Percentiles rank a stretch among this genome's conserved stretches.
Evolutionary conservation across 2,888 invertebrate species (phyloP).

Genomic region (Melitaea athalia): DNA sequence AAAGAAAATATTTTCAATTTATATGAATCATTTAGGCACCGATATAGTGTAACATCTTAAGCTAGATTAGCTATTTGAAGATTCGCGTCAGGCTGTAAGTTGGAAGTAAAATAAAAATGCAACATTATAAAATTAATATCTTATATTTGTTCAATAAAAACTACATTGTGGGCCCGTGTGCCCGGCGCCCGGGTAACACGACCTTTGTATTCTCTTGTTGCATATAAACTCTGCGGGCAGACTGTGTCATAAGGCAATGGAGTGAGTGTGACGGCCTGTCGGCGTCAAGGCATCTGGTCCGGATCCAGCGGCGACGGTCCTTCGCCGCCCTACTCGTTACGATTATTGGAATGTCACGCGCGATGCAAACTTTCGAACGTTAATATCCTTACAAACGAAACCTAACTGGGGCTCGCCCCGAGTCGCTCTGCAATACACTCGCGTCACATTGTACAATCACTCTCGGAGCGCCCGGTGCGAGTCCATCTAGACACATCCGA

Average conservation of each 20-base stretch:
- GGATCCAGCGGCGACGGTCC: conserved; percentile 49
- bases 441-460: conserved; percentile 68
- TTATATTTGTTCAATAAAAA: conserved; percentile 83
- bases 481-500: conserved; percentile 66
- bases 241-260: conserved; percentile 82
- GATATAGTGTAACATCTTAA: neutral
- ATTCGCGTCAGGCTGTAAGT: neutral
- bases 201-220: conserved; percentile 82
- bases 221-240: conserved; percentile 82
- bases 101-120: conserved; percentile 59
- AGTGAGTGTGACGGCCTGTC: conserved; percentile 48
- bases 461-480: conserved; percentile 54
- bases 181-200: conserved; percentile 82
- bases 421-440: conserved; percentile 66
- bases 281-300: conserved; percentile 72
- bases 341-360: conserved; percentile 81
- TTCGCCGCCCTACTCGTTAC: conserved; percentile 66
- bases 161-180: conserved; percentile 82
- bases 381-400: conserved; percentile 71
- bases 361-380: conserved; percentile 73
- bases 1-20: no score
- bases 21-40: no score
- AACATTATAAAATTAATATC: conserved; percentile 82
- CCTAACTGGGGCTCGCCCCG: conserved; percentile 66
- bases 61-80: neutral